Evolutionary conservation across 2,888 invertebrate genomes (phyloP), one percentile per base, ranked within the genome.

Genomic region (Zonitis immaculata): DNA sequence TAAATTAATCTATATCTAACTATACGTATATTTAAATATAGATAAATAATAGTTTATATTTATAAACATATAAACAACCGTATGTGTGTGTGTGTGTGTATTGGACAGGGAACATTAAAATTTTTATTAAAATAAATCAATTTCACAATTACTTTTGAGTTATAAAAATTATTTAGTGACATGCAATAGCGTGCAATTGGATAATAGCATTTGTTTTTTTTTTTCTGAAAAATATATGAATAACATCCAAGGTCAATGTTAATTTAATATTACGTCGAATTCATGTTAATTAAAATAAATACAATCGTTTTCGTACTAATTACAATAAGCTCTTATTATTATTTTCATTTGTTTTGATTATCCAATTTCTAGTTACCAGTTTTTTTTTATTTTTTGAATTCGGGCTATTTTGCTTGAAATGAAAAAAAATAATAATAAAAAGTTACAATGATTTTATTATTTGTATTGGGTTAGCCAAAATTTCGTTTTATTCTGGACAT

Each of bases 401-500:
- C n/a, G n/a, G n/a, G n/a, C n/a, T n/a, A n/a, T n/a, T n/a, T n/a
- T n/a, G n/a, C n/a, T n/a, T n/a, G n/a, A n/a, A n/a, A n/a, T n/a
- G n/a, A n/a, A n/a, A n/a, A n/a, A n/a, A n/a, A n/a, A n/a, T n/a
- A n/a, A n/a, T n/a, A n/a, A n/a, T 5, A 22, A 22, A 22, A 22
- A 22, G 3, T 4, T 22, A 22, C 5, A 4, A 16, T 16, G 9
- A 35, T 54, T 52, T 51, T 55, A 57, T 60, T 61, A 58, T 61
- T 58, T 58, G 56, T 49, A 51, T 56, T 57, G 53, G 54, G 45
- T 55, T 61, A 58, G 56, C 57, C 57, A 50, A 59, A 61, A 32
- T 32, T 16, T 60, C 62, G 65, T 60, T 69, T 66, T 70, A 68
- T 68, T 66, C 66, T 62, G 59, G 66, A 62, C 68, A 64, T 66